Evolutionary conservation across 2,113 vertebrate genomes (phyloP).

Genomic region (Tachysurus vachellii): DNA sequence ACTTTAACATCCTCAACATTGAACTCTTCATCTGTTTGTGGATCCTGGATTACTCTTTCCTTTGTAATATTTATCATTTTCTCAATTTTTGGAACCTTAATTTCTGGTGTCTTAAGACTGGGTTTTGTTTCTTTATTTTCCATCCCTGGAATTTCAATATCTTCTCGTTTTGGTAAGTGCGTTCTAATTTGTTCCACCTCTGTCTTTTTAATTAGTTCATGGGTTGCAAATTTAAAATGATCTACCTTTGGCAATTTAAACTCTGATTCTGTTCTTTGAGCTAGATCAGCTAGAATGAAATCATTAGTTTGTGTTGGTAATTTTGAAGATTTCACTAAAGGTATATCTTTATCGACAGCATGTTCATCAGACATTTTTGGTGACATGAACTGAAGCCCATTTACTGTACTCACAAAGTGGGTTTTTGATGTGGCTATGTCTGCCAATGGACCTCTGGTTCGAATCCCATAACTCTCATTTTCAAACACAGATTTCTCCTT

Average conservation of each 20-base stretch:
- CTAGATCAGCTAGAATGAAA: slow-evolving; percentile 43
- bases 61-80: slow-evolving; percentile 43
- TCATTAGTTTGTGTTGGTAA: slow-evolving; percentile 33
- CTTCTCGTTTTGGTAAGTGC: slow-evolving; percentile 73
- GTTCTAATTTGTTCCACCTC: slow-evolving; percentile 49
- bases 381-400: slow-evolving; percentile 47
- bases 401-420: slow-evolving; percentile 37
- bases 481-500: slow-evolving; percentile 54
- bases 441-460: slow-evolving; percentile 56
- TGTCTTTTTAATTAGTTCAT: slow-evolving; percentile 55
- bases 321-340: slow-evolving; percentile 43
- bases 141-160: slow-evolving; percentile 78
- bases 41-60: slow-evolving; percentile 51
- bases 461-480: slow-evolving; percentile 57
- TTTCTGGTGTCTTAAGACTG: slow-evolving; percentile 44
- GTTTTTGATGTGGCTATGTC: slow-evolving; percentile 51
- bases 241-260: slow-evolving; percentile 66
- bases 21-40: slow-evolving; percentile 64
- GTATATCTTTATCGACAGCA: slow-evolving; percentile 17
- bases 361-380: slow-evolving; percentile 9
- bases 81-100: slow-evolving; percentile 58
- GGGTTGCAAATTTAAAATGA: slow-evolving; percentile 48
- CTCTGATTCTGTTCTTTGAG: slow-evolving; percentile 46
- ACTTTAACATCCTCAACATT: slow-evolving; percentile 74
- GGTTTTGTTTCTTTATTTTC: slow-evolving; percentile 59